Conservation (phyloP, 2,797 vertebrate species). For the Apogon hyalosoma region DNA sequence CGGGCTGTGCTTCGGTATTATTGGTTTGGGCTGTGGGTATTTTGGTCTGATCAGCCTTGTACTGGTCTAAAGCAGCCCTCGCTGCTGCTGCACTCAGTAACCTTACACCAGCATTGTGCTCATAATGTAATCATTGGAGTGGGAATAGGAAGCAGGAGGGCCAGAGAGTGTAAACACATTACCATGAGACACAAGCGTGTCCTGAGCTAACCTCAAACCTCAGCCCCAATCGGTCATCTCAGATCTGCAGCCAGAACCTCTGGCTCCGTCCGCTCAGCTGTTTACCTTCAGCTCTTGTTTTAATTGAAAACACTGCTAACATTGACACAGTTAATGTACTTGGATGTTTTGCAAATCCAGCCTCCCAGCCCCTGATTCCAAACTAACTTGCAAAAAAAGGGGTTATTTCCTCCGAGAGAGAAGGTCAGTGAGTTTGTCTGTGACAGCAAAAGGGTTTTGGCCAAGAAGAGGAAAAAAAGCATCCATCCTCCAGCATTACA, state of each 20-base stretch:
- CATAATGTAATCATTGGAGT: constrained; percentile 83
- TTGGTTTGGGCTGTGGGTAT: constrained; percentile 61
- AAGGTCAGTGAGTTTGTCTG: constrained; percentile 79
- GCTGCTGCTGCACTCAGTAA: constrained; percentile 78
- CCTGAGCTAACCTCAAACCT: constrained; percentile 81
- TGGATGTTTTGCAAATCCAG: constrained; percentile 65
- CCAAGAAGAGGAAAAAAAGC: constrained; percentile 57
- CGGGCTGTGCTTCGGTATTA: constrained; percentile 47
- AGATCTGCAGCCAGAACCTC: constrained; percentile 74
- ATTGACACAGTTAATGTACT: constrained; percentile 82
- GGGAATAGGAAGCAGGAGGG: constrained; percentile 84
- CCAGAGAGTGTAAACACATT: constrained; percentile 86
- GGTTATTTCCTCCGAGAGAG: constrained; percentile 43
- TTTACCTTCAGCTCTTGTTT: constrained; percentile 81
- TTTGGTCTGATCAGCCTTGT: constrained; percentile 62
- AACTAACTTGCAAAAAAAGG: constrained; percentile 36
- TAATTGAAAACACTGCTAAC: constrained; percentile 85
- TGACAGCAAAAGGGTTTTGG: constrained; percentile 51
- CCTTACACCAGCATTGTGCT: constrained; percentile 82
- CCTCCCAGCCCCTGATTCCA: constrained; percentile 46
- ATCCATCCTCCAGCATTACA: constrained; percentile 37
- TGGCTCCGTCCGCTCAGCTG: constrained; percentile 74
- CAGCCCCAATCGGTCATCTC: constrained; percentile 54
- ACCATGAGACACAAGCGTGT: constrained; percentile 79
- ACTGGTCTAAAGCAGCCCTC: constrained; percentile 60